Evolutionary conservation across 2,888 invertebrate genomes (phyloP), one percentile per base, ranked within the genome.

Genomic region (Fissipunctia ypsillon): DNA sequence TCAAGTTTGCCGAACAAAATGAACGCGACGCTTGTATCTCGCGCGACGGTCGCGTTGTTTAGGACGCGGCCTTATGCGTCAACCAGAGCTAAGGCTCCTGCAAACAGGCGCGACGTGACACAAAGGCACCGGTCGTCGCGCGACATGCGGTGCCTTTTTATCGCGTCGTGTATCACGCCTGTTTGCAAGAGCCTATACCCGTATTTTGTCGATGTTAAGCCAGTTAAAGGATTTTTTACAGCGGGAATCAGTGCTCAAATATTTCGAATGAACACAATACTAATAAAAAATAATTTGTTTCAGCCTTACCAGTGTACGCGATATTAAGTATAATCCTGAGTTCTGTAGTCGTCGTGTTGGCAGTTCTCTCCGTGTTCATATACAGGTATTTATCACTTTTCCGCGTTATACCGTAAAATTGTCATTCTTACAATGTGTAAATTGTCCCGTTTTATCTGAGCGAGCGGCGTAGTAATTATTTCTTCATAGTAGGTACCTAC

Each of bases 281-380:
- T 76, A 59, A 79, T 54, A 6, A 54, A 50, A 48, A 2, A 12
- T 43, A n/a, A 79, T 90, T 94, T 94, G 89, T 96, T 96, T 41
- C 96, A 98, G 98, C 98, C 41, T 96, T 98, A 66, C 98, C 99
- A 0, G 98, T 98, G 54, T 99, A 98, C 94, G 98, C 98, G 12
- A 98, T 99, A 83, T 96, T 98, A 56, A 98, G 98, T 84, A 98
- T 98, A 69, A 97, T 98, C 0, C 97, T 99, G 38, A 98, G 98
- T 78, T 97, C 98, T 0, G 97, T 98, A 54, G 97, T 99, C 2
- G 97, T 97, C 60, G 96, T 98, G 6, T 96, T 97, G 43, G 96
- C 95, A 0, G 88, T 95, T 12, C 88, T 96, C n/a, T 98, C 98
- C 54, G 97, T 98, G 81, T 97, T 98, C 90, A 97, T 98, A 87